Evolutionary conservation across 2,797 vertebrate species (phyloP), one percentile per base, ranked within the genome.

Genomic region (Microcaecilia unicolor): DNA sequence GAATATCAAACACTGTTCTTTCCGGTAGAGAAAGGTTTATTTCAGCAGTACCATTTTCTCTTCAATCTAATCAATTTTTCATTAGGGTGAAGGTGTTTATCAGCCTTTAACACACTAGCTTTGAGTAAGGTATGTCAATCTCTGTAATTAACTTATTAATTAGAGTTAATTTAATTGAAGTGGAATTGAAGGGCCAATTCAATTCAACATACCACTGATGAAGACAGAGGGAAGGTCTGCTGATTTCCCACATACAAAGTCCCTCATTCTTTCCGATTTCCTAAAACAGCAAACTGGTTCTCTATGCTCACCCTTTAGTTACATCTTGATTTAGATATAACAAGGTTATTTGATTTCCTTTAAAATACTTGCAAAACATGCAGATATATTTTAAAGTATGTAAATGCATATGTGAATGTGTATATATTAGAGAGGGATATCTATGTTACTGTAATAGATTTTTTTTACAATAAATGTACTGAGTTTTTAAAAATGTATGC

Each of bases 51-150:
- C 66, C 58, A 67, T 78, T 84, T 86, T 82, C 75, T 80, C 75
- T 81, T 92, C 86, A 72, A 87, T 89, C 77, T 78, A 92, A 97
- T 99, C 93, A 93, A 98, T 99, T 92, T 92, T 97, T 92, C 94
- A 97, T 99, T 98, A 97, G 83, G 67, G 78, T 72, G 74, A 87
- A 88, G 86, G 91, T 93, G 91, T 98, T 99, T 98, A 97, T 98
- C 96, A 91, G 90, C 79, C 66, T 89, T 86, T 81, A 88, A 83
- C 93, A 95, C 81, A 80, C 87, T 81, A 74, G 86, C 87, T 93
- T 88, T 72, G 59, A 81, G 87, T 84, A 70, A 85, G 74, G 81
- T 82, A 68, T 58, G 88, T 92, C 91, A 88, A 93, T 95, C 76
- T 80, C 72, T 76, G 78, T 88, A 80, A 82, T 76, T 75, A 71